phyloP scores from a whole-genome alignment of 2,113 vertebrate species.

The Forbesichthys papilliferus region DNA sequence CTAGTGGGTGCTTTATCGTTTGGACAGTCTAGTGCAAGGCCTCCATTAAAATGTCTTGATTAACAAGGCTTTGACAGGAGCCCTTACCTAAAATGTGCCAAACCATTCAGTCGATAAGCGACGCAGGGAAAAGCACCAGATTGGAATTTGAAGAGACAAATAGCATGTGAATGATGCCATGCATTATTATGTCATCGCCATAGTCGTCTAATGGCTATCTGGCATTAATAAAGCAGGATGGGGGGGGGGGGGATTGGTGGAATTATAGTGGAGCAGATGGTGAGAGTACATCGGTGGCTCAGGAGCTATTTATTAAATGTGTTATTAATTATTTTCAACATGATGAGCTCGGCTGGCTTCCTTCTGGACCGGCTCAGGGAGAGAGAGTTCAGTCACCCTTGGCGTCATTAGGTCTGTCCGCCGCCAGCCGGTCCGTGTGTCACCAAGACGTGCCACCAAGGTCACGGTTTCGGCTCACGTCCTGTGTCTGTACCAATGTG shows the following conservation, averaged over 20 bases:
- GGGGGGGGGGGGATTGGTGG: slow-evolving; percentile 9
- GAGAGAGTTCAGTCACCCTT: slow-evolving; percentile 57
- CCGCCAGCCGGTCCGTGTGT: slow-evolving; percentile 37
- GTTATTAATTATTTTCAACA: slow-evolving; percentile 83
- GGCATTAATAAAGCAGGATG: slow-evolving; percentile 73
- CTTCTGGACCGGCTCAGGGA: slow-evolving; percentile 61
- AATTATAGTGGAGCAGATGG: slow-evolving; percentile 79
- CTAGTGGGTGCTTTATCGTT: slow-evolving; percentile 9
- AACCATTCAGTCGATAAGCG: slow-evolving; percentile 58
- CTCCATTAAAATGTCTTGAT: slow-evolving; percentile 56
- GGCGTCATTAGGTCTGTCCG: slow-evolving; percentile 50
- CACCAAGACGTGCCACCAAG: slow-evolving; percentile 27
- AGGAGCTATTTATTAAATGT: slow-evolving; percentile 82
- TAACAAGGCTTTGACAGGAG: slow-evolving; percentile 59
- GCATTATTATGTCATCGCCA: slow-evolving; percentile 77
- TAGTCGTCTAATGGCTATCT: slow-evolving; percentile 75
- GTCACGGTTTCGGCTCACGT: slow-evolving; percentile 16
- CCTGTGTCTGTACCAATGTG: slow-evolving; percentile 23
- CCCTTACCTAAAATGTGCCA: slow-evolving; percentile 58
- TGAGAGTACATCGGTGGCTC: slow-evolving; percentile 72
- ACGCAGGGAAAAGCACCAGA: slow-evolving; percentile 49
- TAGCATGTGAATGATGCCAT: slow-evolving; percentile 74
- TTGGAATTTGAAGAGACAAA: slow-evolving; percentile 77
- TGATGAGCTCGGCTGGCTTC: slow-evolving; percentile 72
- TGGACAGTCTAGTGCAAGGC: slow-evolving; percentile 37